Evolutionary conservation across 2,888 invertebrate species (phyloP).

Genomic region (Junonia oenone): DNA sequence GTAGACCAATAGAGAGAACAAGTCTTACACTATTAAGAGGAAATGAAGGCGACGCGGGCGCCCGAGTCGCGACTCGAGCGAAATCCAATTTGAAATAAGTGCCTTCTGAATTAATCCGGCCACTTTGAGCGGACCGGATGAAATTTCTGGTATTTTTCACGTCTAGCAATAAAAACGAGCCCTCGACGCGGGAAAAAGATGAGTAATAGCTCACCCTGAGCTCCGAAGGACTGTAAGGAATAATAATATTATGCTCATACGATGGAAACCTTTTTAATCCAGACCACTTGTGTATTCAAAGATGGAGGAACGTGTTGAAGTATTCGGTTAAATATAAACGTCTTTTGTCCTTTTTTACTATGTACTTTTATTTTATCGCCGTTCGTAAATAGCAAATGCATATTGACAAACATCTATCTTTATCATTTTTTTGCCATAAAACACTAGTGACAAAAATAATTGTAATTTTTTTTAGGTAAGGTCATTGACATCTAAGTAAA

Average conservation of each 20-base stretch:
- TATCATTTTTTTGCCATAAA: too few species aligned
- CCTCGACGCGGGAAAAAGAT: constrained; percentile 67
- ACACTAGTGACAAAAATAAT: too few species aligned
- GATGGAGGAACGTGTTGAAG: constrained; percentile 28
- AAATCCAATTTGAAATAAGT: constrained; percentile 80
- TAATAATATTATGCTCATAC: constrained; percentile 69
- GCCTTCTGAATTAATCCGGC: constrained; percentile 77
- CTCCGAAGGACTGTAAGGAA: constrained; percentile 66
- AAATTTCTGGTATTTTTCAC: constrained; percentile 79
- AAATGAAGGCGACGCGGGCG: constrained; percentile 56
- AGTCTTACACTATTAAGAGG: constrained; percentile 62
- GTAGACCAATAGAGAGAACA: constrained; percentile 14
- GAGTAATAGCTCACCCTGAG: constrained; percentile 69
- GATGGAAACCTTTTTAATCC: constrained; percentile 65
- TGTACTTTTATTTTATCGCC: background rate
- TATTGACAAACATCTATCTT: background rate
- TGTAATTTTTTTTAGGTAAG: background rate
- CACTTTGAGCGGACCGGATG: constrained; percentile 72
- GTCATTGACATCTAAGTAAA: too few species aligned
- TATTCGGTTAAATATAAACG: constrained; percentile 7
- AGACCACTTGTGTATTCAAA: constrained; percentile 43
- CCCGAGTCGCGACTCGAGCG: constrained; percentile 54
- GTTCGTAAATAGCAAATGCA: background rate
- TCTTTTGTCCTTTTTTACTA: constrained; percentile 8
- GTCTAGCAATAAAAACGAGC: constrained; percentile 75